These are phyloP conservation scores for Capromys pilorides DNA, from an alignment of 2,797 vertebrate species.

Conservation along the genomic window DNA sequence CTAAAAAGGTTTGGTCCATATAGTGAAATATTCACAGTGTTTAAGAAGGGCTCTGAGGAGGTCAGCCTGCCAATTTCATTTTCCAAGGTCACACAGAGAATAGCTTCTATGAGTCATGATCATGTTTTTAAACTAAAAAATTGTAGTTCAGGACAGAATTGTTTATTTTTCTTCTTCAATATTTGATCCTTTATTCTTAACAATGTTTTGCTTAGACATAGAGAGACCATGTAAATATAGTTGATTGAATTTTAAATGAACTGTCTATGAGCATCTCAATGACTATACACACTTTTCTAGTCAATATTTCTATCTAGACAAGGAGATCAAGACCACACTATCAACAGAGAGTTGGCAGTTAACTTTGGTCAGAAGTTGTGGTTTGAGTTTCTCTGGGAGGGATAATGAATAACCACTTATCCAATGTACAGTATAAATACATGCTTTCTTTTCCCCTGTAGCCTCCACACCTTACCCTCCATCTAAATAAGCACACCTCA, in stretches of 20 bases:
- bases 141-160: slow-evolving; percentile 67
- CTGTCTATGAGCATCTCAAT: slow-evolving; percentile 55
- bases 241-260: slow-evolving; percentile 71
- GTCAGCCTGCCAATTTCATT: slow-evolving; percentile 55
- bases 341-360: neutral
- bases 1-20: slow-evolving; percentile 39
- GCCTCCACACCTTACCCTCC: neutral
- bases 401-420: slow-evolving; percentile 19
- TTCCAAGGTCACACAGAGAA: slow-evolving; percentile 52
- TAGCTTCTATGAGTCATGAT: slow-evolving; percentile 53
- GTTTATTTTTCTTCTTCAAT: slow-evolving; percentile 77
- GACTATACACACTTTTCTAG: slow-evolving; percentile 28
- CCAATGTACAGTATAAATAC: neutral
- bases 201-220: slow-evolving; percentile 62
- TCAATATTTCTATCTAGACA: slow-evolving; percentile 43
- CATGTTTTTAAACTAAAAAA: slow-evolving; percentile 59
- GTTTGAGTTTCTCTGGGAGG: neutral
- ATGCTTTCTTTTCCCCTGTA: neutral
- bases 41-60: slow-evolving; percentile 43
- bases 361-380: neutral
- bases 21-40: slow-evolving; percentile 60
- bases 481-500: neutral
- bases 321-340: neutral
- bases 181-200: slow-evolving; percentile 77
- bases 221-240: slow-evolving; percentile 67